Base-by-base conservation (phyloP, 2,797 vertebrate species). In the Luscinia luscinia region DNA sequence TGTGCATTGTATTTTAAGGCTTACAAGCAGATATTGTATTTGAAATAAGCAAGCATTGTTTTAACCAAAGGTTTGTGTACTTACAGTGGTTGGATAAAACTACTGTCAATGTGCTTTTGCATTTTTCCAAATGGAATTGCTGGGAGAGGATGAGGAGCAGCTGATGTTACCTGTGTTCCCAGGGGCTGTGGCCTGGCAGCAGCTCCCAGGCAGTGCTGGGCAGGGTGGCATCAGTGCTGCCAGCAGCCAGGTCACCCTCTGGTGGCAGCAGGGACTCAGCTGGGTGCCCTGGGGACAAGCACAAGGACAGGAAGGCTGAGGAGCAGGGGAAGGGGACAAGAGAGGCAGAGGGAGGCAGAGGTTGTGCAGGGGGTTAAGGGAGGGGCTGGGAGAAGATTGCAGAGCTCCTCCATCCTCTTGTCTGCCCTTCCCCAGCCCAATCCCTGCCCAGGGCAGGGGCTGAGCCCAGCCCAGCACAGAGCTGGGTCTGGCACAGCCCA, bases 401-500 rank as follows among this genome's bases (percentile, higher is more conserved):
- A 2, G 43, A 70, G 15, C 27, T 27, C 15, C 43, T 48, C 21
- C 2, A 3, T 15, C 2, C 27, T 36, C 34, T 18, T 49, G 64
- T 1, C 24, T 82, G 76, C 30, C 73, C 14, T n/a, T 11, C 3
- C 23, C 52, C 30, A 32, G 30, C 52, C 30, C 52, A 32, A 2
- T 32, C 30, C 55, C 41, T 36, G 81, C 62, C 54, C 46, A 27
- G 17, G 77, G 49, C 32, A 16, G 46, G 36, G 67, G 26, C 68
- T 72, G 82, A 67, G 54, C 41, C 24, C 20, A 34, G 34, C 66
- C 4, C 26, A 66, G 72, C 78, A 59, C 0, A 0, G 16, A 63
- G 34, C 1, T 3, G 20, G 1, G 20, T 52, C 52, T 3, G 8
- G 41, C 75, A 30, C 3, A 2, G 21, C 1, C 1, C 24, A 69